A percentile compares a stretch with the other conserved stretches of the same genome.
phyloP scores from a whole-genome alignment of 2,113 vertebrate species.

The cattle (Bos taurus) region ARS-UCD2.0 NC_037346.1:49705501-49706000 shows the following conservation, averaged over 20 bases:
- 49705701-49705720: constrained; percentile 3
- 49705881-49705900: not conserved
- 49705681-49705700: not conserved
- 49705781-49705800: constrained; percentile 80
- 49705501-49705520: too few species aligned
- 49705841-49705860: not conserved
- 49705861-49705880: not conserved
- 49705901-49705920: not conserved
- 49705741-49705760: constrained; percentile 93
- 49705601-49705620: too few species aligned
- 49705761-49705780: constrained; percentile 88
- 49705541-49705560: too few species aligned
- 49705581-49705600: too few species aligned
- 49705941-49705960: accelerated
- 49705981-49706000: too few species aligned
- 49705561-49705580: too few species aligned
- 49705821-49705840: not conserved
- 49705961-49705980: not conserved
- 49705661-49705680: not conserved
- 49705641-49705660: too few species aligned
- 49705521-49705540: too few species aligned
- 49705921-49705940: not conserved
- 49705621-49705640: too few species aligned
- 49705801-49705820: constrained; percentile 82
- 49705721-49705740: constrained; percentile 86